Base-by-base conservation (phyloP, 2,888 invertebrate species). In the Dysmachus trigonus region DNA sequence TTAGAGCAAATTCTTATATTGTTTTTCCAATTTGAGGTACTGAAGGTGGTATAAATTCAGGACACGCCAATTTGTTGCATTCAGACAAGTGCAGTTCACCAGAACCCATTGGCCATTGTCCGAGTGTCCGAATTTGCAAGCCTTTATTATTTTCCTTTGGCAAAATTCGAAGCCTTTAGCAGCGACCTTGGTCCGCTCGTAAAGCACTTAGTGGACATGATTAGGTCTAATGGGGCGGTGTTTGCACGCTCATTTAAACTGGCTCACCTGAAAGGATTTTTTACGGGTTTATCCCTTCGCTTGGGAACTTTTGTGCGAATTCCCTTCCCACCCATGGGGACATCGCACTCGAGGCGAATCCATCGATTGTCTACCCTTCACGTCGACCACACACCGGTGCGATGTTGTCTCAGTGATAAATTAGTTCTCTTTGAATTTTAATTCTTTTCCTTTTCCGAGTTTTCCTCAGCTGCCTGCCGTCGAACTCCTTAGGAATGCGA, bases 201-300 rank as follows among this genome's bases (percentile, higher is more conserved):
- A 83, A 83, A 72, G 41, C 83, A 41, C 38, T 83, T 83, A 71
- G 72, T 83, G 83, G 62, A 30, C 38, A 77, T 85, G 76, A 85
- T 85, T 76, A 35, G 27, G 22, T 31, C 22, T 62, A 72, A 72
- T 72, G 30, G 72, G 15, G 4, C 31, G n/a, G n/a, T n/a, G 35
- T 15, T 85, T 85, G 62, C 27, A 47, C 15, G 53, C 18, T 27
- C 15, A 35, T 77, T 62, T 77, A 77, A 76, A 76, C 3, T 27
- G 76, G 76, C 76, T 77, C 85, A 85, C 77, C 85, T 85, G 76
- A 77, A 85, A 35, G 76, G 74, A 77, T 76, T 77, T 62, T 77
- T 38, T 62, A 22, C 33, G 62, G 72, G 7, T n/a, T n/a, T n/a
- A 51, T 81, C 53, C 53, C 27, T 38, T 53, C n/a, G n/a, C 41